A percentile compares a stretch with the other conserved stretches of the same genome.
Evolutionary conservation across 2,113 vertebrate species (phyloP).

Genomic region (Oncorhynchus mykiss): DNA sequence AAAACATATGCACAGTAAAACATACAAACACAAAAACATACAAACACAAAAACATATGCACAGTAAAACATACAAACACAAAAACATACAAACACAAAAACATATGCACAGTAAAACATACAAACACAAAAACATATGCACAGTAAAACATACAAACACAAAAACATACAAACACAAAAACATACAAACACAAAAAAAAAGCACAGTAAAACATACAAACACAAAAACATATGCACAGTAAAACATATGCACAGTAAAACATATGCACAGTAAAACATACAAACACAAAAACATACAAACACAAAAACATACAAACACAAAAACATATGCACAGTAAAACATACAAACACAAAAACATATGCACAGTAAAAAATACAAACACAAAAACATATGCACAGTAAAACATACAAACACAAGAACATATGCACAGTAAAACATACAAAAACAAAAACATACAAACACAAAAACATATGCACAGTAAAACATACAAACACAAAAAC

Average conservation of each 20-base stretch:
- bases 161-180: constrained; percentile 7
- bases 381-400: constrained; percentile 11
- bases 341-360: not conserved
- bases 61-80: not conserved
- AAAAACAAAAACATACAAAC: no score
- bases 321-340: constrained; percentile 15
- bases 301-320: not conserved
- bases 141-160: not conserved
- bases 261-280: constrained; percentile 1
- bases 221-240: no score
- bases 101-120: not conserved
- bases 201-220: not conserved
- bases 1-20: no score
- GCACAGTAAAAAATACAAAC: no score
- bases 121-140: constrained; percentile 14
- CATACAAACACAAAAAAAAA: no score
- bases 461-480: constrained; percentile 11
- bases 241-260: constrained; percentile 19
- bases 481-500: not conserved
- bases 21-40: not conserved
- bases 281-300: no score
- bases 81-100: constrained; percentile 7
- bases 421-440: not conserved
- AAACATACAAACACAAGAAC: not conserved
- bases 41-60: constrained; percentile 14